phyloP scores from a whole-genome alignment of 2,888 invertebrate genomes.

The Vannuccia rotundouncinata region DNA sequence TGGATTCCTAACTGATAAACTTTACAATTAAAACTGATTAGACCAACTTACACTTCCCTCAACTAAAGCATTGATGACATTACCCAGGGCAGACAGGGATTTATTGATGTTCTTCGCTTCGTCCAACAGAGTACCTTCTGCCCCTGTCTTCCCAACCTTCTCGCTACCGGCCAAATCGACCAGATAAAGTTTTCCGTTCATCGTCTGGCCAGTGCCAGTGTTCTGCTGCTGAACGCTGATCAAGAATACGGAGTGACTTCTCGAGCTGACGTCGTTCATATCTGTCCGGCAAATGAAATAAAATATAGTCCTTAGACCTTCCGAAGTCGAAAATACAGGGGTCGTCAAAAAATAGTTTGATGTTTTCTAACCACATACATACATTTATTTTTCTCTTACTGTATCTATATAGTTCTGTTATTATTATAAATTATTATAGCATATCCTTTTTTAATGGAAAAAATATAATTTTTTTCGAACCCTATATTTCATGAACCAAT shows the following conservation, averaged over 20 bases:
- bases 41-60: slow-evolving; percentile 62
- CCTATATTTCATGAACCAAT: no score
- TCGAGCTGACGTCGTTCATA: slow-evolving; percentile 99
- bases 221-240: slow-evolving; percentile 99
- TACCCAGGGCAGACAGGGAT: slow-evolving; percentile 94
- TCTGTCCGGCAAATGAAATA: slow-evolving; percentile 64
- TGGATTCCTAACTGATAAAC: no score
- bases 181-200: slow-evolving; percentile 93
- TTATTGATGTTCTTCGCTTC: slow-evolving; percentile 99
- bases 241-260: slow-evolving; percentile 97
- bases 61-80: slow-evolving; percentile 95
- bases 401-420: no score
- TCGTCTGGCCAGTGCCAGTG: slow-evolving; percentile 94
- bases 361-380: no score
- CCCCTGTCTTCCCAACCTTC: slow-evolving; percentile 92
- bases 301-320: no score
- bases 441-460: no score
- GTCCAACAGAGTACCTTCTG: slow-evolving; percentile 94
- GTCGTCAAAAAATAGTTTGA: no score
- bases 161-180: slow-evolving; percentile 99
- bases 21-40: no score
- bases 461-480: no score
- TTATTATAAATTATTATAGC: no score
- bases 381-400: no score
- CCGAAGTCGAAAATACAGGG: no score